Evolutionary conservation across 2,113 vertebrate species (phyloP).

Genomic region (Forbesichthys papilliferus): DNA sequence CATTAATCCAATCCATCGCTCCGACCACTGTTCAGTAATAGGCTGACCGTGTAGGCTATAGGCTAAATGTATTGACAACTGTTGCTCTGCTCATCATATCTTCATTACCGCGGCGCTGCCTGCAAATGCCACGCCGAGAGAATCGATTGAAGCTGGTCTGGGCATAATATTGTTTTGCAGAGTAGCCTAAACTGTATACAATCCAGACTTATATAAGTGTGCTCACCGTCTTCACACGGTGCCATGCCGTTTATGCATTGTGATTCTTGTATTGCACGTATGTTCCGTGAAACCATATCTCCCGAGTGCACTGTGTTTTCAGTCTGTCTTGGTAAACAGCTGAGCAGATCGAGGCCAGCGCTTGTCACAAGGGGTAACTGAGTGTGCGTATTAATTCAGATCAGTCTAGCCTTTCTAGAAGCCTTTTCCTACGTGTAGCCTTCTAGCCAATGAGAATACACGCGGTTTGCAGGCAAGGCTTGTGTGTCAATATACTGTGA

Average conservation of each 20-base stretch:
- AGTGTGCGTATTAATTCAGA: not conserved
- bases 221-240: not conserved
- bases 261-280: slow-evolving; percentile 6
- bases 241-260: not conserved
- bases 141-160: too few species aligned
- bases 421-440: not conserved
- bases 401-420: not conserved
- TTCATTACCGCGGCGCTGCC: not conserved
- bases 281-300: slow-evolving; percentile 37
- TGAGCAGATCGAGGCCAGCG: slow-evolving; percentile 38
- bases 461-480: not conserved
- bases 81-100: slow-evolving; percentile 27
- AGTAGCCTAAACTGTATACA: not conserved
- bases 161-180: too few species aligned
- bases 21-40: not conserved
- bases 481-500: not conserved
- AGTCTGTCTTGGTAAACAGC: slow-evolving; percentile 45
- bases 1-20: not conserved
- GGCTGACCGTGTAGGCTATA: slow-evolving; percentile 7
- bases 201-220: not conserved
- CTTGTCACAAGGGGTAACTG: slow-evolving; percentile 21
- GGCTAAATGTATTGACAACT: slow-evolving; percentile 31
- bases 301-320: slow-evolving; percentile 16
- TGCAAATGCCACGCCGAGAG: not conserved
- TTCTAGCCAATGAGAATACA: not conserved